Evolutionary conservation across 2,113 vertebrate genomes (phyloP).

Genomic region (Thymallus thymallus): DNA sequence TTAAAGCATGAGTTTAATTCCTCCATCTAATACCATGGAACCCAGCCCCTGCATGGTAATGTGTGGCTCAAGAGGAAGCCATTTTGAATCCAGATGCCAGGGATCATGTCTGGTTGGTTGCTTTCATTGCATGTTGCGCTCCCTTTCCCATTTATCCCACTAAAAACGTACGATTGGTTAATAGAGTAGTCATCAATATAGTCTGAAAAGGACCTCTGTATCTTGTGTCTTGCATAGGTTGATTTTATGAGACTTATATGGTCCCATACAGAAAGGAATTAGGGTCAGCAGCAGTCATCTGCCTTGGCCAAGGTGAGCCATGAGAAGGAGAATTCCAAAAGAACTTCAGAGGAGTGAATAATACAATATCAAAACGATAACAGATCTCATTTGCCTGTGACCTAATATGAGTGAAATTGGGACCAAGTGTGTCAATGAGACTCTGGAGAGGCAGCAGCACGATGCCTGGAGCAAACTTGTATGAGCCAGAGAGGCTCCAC

Average conservation of each 20-base stretch:
- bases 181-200: conserved; percentile 32
- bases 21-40: conserved; percentile 33
- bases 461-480: conserved; percentile 40
- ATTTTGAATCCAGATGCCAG: conserved; percentile 33
- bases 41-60: conserved; percentile 58
- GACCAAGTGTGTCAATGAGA: conserved; percentile 58
- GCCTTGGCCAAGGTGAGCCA: conserved; percentile 19
- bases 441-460: conserved; percentile 55
- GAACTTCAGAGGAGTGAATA: not conserved
- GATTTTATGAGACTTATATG: too few species aligned
- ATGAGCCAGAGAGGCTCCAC: conserved; percentile 48
- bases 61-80: conserved; percentile 41
- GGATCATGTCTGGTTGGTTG: conserved; percentile 23
- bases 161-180: conserved; percentile 28
- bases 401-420: conserved; percentile 49
- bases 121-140: conserved; percentile 56
- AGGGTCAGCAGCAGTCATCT: conserved; percentile 18
- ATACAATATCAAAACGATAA: conserved; percentile 5
- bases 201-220: not conserved
- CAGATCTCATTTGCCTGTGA: conserved; percentile 45
- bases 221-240: too few species aligned
- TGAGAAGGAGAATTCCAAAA: conserved; percentile 22
- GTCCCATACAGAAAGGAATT: conserved; percentile 4
- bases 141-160: not conserved
- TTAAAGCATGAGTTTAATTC: conserved; percentile 30